A percentile compares a stretch with the other conserved stretches of the same genome.
These are phyloP conservation scores for Atopsyche davidsoni DNA, from an alignment of 1,140 invertebrate genomes.

Conservation along the genomic window DNA sequence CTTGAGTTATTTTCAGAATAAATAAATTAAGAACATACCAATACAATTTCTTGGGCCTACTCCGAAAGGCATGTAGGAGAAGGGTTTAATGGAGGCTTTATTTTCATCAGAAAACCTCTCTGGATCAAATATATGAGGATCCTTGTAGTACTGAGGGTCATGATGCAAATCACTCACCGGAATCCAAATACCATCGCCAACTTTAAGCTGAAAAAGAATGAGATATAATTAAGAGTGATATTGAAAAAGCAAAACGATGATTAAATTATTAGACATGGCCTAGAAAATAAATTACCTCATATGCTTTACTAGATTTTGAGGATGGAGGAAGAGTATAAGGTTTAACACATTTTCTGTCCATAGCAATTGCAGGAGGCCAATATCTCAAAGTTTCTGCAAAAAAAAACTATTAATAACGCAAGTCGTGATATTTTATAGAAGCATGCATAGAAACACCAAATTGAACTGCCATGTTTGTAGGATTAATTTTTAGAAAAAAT, in stretches of 20 bases:
- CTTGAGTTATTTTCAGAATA: too few species aligned
- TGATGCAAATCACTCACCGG: constrained; percentile 37
- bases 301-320: background rate
- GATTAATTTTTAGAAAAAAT: too few species aligned
- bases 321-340: constrained; percentile 30
- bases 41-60: constrained; percentile 44
- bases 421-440: too few species aligned
- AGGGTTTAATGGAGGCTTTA: constrained; percentile 36
- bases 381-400: constrained; percentile 46
- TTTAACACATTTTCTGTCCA: constrained; percentile 42
- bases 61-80: constrained; percentile 53
- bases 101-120: constrained; percentile 43
- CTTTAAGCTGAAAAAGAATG: constrained; percentile 1
- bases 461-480: too few species aligned
- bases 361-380: constrained; percentile 47
- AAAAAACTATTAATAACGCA: too few species aligned
- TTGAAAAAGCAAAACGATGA: background rate
- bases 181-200: constrained; percentile 30
- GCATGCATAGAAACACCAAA: too few species aligned
- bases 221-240: background rate
- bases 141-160: constrained; percentile 42
- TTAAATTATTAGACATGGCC: constrained; percentile 1
- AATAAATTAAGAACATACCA: constrained; percentile 11
- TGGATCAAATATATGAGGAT: constrained; percentile 43
- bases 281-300: constrained; percentile 2